These are phyloP conservation scores for Lamellibrachia columna DNA, from an alignment of 2,888 invertebrate species.

Conservation along the genomic window DNA sequence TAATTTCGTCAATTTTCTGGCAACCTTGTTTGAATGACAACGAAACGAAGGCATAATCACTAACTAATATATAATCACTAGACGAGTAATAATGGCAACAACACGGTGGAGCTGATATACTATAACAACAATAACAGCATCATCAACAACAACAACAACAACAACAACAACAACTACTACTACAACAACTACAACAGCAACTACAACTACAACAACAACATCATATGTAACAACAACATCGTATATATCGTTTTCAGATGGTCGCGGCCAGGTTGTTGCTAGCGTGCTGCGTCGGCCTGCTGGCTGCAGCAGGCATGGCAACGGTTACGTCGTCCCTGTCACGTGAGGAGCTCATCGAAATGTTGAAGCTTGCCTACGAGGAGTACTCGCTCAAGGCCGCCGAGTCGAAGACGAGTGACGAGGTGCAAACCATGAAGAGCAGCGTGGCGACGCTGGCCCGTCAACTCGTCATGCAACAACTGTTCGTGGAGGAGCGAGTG, in stretches of 20 bases:
- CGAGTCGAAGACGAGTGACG: neutral
- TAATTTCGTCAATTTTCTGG: too few relatives aligned
- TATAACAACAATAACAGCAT: neutral
- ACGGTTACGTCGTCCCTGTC: neutral
- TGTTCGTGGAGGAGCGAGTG: slow-evolving; percentile 31
- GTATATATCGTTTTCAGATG: neutral
- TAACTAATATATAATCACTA: too few relatives aligned
- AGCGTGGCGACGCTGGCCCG: neutral
- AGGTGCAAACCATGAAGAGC: neutral
- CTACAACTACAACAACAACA: neutral
- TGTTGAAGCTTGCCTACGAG: neutral
- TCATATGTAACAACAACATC: neutral
- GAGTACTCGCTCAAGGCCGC: neutral
- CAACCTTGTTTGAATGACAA: too few relatives aligned
- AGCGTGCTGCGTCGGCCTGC: neutral
- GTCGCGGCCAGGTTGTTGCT: neutral
- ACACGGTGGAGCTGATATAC: too few relatives aligned
- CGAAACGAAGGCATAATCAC: too few relatives aligned
- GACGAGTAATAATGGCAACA: too few relatives aligned
- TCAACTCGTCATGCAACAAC: slow-evolving; percentile 32
- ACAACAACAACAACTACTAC: neutral
- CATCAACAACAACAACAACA: neutral
- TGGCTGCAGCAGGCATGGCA: neutral
- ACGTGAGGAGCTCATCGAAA: neutral
- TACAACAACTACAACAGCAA: neutral